phyloP scores from a whole-genome alignment of 2,888 invertebrate species.

The Scaptomyza cyrtandrae region DNA sequence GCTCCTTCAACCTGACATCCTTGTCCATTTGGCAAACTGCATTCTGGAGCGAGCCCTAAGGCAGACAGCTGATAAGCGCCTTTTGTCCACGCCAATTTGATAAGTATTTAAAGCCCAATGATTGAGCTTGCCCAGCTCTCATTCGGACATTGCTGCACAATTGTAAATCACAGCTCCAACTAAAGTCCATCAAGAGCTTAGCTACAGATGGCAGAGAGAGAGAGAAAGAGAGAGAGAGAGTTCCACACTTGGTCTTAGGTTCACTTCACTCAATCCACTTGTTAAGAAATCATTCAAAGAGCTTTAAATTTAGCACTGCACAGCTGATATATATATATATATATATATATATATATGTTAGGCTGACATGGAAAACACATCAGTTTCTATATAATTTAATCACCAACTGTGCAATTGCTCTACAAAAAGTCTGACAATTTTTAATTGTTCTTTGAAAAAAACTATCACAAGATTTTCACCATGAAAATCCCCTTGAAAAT shows the following conservation, averaged over 20 bases:
- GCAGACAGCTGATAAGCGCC: constrained; percentile 63
- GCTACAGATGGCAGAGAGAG: constrained; percentile 22
- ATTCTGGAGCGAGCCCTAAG: constrained; percentile 12
- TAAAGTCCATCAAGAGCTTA: constrained; percentile 62
- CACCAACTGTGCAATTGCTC: neutral
- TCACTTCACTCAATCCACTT: constrained; percentile 8
- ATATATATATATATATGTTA: neutral
- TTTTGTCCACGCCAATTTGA: constrained; percentile 59
- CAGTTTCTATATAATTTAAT: neutral
- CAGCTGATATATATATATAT: no score
- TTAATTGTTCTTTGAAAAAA: constrained; percentile 29
- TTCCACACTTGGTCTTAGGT: constrained; percentile 17
- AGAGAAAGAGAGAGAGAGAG: neutral
- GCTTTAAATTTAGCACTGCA: constrained; percentile 40
- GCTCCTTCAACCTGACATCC: constrained; percentile 19
- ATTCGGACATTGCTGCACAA: constrained; percentile 53
- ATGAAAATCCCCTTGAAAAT: constrained; percentile 9
- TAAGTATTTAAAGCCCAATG: constrained; percentile 64
- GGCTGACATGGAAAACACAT: neutral
- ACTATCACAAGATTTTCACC: constrained; percentile 51
- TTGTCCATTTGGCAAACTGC: constrained; percentile 1
- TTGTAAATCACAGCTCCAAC: constrained; percentile 63
- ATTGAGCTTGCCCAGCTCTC: constrained; percentile 33
- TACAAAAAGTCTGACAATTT: constrained; percentile 1
- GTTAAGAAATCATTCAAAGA: constrained; percentile 44